Evolutionary conservation across 2,113 vertebrate genomes (phyloP), one percentile per base, ranked within the genome.

Genomic region (Platycercus adscitus): DNA sequence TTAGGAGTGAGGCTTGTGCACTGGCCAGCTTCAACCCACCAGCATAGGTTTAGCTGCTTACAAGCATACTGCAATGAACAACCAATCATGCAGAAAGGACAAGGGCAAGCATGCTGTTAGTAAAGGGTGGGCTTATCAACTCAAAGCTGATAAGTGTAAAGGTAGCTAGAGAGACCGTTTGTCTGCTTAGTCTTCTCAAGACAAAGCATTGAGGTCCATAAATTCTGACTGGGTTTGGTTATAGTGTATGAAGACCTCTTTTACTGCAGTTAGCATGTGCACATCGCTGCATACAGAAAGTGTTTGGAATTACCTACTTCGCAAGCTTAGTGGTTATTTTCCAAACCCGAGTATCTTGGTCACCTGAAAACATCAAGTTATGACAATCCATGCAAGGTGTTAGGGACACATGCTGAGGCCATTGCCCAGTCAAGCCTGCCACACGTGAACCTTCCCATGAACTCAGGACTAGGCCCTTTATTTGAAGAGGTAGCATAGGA

Each of bases 361-460:
- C 31, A 49, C 26, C 6, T n/a, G 53, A 93, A 75, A 91, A 83
- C 41, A 24, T 21, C 41, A 55, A 61, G 33, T 13, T 71, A 9
- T 31, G 70, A 26, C 21, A 61, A 47, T 8, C 12, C 69, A 46
- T 2, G 3, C 25, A 17, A 86, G 13, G 29, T 47, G 17, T 47
- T n/a, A 80, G 47, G n/a, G 63, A 14, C 4, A 6, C 14, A 11
- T 37, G 28, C 63, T 50, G 47, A 83, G 52, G 31, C 17, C 28
- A 47, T 8, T 28, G 50, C 21, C 17, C 43, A 47, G 21, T 43
- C 26, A 25, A 53, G 43, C 21, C 49, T 60, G 33, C 15, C 11
- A 24, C 15, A 11, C 0, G 0, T 33, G 37, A 82, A 37, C 41
- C 41, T 92, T 23, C 26, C 37, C 2, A 1, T 37, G 55, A 92